phyloP scores from a whole-genome alignment of 2,113 vertebrate species.

The Chloroceryle aenea region DNA sequence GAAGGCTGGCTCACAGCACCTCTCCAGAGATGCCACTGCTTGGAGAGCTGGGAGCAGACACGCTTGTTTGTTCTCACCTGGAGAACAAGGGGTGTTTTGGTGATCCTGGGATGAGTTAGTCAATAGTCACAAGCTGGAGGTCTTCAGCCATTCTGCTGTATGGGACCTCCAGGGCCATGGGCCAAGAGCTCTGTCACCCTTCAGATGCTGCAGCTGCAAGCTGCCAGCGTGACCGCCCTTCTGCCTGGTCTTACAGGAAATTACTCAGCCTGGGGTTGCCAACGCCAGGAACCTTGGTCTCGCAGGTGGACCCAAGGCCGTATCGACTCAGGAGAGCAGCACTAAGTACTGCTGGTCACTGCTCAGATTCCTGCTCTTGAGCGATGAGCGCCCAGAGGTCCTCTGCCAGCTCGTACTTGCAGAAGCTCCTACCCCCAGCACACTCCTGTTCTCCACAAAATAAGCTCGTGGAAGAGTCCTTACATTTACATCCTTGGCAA shows the following conservation, averaged over 20 bases:
- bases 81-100: not conserved
- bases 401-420: not conserved
- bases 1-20: not conserved
- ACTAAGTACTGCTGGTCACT: not conserved
- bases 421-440: not conserved
- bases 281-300: not conserved
- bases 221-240: not conserved
- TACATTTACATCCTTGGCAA: not conserved
- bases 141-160: not conserved
- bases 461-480: not conserved
- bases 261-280: not conserved
- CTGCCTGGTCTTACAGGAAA: not conserved
- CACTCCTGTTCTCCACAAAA: not conserved
- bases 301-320: fast-evolving
- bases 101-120: no score
- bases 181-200: not conserved
- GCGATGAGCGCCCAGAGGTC: not conserved
- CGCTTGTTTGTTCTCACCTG: not conserved
- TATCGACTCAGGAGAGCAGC: fast-evolving
- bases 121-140: not conserved
- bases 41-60: not conserved
- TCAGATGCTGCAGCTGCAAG: not conserved
- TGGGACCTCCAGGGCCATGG: fast-evolving
- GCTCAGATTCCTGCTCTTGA: not conserved
- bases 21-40: not conserved